These are phyloP conservation scores for Hedya salicella DNA, from an alignment of 2,888 invertebrate species.

Conservation along the genomic window DNA sequence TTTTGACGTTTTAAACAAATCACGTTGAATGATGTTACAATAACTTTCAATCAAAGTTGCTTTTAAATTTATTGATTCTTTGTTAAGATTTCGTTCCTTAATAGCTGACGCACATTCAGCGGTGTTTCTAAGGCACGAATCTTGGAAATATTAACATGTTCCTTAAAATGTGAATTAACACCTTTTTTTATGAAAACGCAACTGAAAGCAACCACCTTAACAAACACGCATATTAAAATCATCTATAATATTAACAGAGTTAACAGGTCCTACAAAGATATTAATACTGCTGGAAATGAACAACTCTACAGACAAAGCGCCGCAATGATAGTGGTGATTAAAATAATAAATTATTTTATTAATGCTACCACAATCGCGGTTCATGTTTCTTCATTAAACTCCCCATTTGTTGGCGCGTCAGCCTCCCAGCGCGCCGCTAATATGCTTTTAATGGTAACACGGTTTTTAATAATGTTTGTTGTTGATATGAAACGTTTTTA, in stretches of 20 bases:
- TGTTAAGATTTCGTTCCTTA: too few relatives aligned
- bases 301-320: conserved; percentile 31
- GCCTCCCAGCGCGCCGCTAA: conserved; percentile 69
- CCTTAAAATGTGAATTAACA: too few relatives aligned
- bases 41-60: conserved; percentile 25
- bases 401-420: conserved; percentile 68
- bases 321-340: conserved; percentile 54
- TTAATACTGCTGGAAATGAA: conserved; percentile 22
- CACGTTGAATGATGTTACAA: conserved; percentile 44
- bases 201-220: too few relatives aligned
- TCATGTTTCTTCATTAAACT: conserved; percentile 73
- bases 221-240: conserved; percentile 9
- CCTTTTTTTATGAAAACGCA: too few relatives aligned
- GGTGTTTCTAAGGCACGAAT: too few relatives aligned
- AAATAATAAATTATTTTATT: conserved; percentile 69
- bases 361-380: conserved; percentile 63
- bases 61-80: conserved; percentile 21
- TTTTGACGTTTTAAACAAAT: conserved; percentile 56
- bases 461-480: conserved; percentile 53
- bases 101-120: too few relatives aligned
- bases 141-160: too few relatives aligned
- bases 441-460: conserved; percentile 69
- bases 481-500: conserved; percentile 33
- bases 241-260: background rate
- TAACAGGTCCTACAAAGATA: conserved; percentile 6